Percentiles rank a stretch among this genome's conserved stretches.
Evolutionary conservation across 2,888 invertebrate genomes (phyloP).

Genomic region (Xanthorhoe designata): DNA sequence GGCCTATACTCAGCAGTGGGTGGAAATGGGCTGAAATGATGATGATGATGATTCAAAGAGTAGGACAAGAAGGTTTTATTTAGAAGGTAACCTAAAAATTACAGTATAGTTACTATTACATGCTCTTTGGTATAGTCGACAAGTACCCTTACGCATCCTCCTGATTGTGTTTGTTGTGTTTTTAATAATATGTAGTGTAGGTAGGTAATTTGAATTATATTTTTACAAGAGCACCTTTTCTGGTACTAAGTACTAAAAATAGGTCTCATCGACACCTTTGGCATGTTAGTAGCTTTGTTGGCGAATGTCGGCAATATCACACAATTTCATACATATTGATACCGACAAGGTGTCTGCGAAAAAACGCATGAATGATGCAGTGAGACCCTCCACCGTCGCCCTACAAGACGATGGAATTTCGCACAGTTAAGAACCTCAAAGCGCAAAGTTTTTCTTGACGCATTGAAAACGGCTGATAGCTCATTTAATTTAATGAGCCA

Average conservation of each 20-base stretch:
- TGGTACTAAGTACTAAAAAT: conserved; percentile 18
- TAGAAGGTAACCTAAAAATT: no score
- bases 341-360: conserved; percentile 79
- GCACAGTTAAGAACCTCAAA: conserved; percentile 73
- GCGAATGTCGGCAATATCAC: conserved; percentile 68
- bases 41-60: no score
- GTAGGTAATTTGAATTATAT: conserved; percentile 15
- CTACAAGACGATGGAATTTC: conserved; percentile 80
- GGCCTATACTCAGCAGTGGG: no score
- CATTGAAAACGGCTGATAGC: conserved; percentile 76
- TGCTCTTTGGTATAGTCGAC: no score
- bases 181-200: no score
- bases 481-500: conserved; percentile 79
- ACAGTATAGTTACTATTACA: no score
- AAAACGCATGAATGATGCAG: conserved; percentile 84
- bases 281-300: conserved; percentile 19
- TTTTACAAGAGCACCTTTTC: conserved; percentile 18
- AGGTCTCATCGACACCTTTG: conserved; percentile 21
- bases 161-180: no score
- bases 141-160: no score
- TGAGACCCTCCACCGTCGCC: conserved; percentile 73
- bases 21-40: no score
- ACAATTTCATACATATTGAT: conserved; percentile 78
- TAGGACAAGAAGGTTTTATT: no score
- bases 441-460: conserved; percentile 70